Evolutionary conservation across 2,888 invertebrate species (phyloP).

Genomic region (Pharmacophagus antenor): DNA sequence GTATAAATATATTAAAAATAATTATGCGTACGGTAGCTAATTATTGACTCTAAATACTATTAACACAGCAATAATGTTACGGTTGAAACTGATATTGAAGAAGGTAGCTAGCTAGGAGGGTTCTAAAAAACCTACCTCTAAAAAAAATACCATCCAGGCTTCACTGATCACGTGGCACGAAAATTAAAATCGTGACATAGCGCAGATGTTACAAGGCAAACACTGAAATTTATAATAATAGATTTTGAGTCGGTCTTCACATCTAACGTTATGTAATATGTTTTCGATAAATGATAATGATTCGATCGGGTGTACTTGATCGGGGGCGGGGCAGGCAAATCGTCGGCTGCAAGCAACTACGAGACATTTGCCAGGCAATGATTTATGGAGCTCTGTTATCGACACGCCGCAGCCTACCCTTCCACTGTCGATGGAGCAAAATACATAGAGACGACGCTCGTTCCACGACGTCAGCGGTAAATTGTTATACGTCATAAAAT

Average conservation of each 20-base stretch:
- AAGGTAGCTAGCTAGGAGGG: no score
- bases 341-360: slow-evolving; percentile 66
- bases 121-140: slow-evolving; percentile 5
- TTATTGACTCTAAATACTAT: no score
- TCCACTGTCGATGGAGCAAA: slow-evolving; percentile 46
- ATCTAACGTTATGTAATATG: slow-evolving; percentile 4
- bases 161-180: no score
- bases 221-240: no score
- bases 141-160: no score
- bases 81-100: no score
- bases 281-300: slow-evolving; percentile 13
- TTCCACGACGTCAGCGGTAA: neutral
- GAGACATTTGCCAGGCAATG: slow-evolving; percentile 73
- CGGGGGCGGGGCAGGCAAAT: slow-evolving; percentile 62
- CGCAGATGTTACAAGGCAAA: no score
- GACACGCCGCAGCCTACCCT: slow-evolving; percentile 75
- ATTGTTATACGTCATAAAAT: neutral
- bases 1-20: no score
- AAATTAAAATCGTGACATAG: no score
- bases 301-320: slow-evolving; percentile 30
- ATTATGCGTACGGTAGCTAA: no score
- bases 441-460: slow-evolving; percentile 36
- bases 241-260: no score
- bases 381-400: slow-evolving; percentile 77
- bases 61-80: no score